A percentile compares a stretch with the other conserved stretches of the same genome.
phyloP scores from a whole-genome alignment of 1,140 invertebrate species.

The Heliconius eleuchia region DNA sequence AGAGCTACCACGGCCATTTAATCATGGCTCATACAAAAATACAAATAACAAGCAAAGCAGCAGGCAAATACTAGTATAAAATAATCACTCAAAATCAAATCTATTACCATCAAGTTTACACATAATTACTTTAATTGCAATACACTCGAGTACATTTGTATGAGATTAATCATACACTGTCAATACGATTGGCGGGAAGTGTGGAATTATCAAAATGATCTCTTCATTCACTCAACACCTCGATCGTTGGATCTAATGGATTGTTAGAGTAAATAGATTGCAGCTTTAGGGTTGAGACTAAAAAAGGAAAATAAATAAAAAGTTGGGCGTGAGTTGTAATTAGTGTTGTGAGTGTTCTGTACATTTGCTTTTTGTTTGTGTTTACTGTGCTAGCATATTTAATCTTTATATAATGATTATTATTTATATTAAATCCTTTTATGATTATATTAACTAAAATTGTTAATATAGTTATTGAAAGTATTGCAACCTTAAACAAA shows the following conservation, averaged over 20 bases:
- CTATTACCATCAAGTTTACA: background rate
- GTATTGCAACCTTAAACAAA: too few species aligned
- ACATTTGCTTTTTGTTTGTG: too few species aligned
- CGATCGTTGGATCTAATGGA: slow-evolving; percentile 13
- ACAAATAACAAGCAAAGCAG: too few species aligned
- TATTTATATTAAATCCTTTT: too few species aligned
- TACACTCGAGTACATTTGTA: background rate
- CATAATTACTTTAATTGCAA: slow-evolving; percentile 1
- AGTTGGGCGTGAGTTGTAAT: too few species aligned
- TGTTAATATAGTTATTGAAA: too few species aligned
- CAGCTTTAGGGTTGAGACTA: background rate
- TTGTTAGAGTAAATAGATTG: slow-evolving; percentile 6
- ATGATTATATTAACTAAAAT: too few species aligned
- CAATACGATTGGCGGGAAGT: background rate
- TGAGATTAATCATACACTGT: background rate
- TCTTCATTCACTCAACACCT: slow-evolving; percentile 29
- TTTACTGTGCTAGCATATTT: too few species aligned
- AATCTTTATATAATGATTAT: too few species aligned
- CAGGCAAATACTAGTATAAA: background rate
- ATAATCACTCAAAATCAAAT: background rate
- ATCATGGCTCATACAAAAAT: too few species aligned
- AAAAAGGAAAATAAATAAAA: background rate
- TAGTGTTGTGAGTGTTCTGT: too few species aligned
- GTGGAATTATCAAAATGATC: slow-evolving; percentile 24
- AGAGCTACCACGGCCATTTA: too few species aligned